A percentile compares a stretch with the other conserved stretches of the same genome.
These are phyloP conservation scores for Bombus sibiricus DNA, from an alignment of 1,140 invertebrate species.

Conservation along the genomic window DNA sequence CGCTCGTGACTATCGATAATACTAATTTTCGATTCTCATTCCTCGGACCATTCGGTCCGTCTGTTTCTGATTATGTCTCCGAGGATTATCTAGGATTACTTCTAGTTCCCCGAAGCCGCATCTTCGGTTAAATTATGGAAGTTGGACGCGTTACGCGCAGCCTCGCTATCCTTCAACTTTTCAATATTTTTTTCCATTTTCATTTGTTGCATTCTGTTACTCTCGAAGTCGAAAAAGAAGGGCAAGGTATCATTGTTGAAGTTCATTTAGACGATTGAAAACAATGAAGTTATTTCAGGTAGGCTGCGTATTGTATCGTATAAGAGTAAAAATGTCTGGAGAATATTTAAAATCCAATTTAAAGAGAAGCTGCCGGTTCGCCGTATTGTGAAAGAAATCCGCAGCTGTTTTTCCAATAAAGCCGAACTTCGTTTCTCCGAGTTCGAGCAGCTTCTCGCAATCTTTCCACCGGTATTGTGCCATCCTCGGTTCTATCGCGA, in stretches of 20 bases:
- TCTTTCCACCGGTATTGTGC: constrained; percentile 44
- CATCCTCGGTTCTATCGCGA: background rate
- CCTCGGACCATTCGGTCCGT: background rate
- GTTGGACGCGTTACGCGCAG: no score
- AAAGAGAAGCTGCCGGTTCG: constrained; percentile 39
- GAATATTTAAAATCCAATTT: constrained; percentile 62
- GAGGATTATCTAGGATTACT: constrained; percentile 1
- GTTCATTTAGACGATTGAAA: constrained; percentile 46
- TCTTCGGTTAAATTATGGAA: background rate
- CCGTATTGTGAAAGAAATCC: constrained; percentile 17
- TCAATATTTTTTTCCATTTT: background rate
- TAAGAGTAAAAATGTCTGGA: background rate
- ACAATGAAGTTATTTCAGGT: constrained; percentile 41
- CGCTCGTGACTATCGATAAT: constrained; percentile 30
- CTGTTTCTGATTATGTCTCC: background rate
- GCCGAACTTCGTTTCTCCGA: constrained; percentile 50
- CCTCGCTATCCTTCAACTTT: background rate
- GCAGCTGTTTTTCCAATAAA: constrained; percentile 60
- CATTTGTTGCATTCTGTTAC: background rate
- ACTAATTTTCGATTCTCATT: background rate
- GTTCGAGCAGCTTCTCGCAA: constrained; percentile 44
- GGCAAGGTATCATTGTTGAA: background rate
- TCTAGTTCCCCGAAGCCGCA: background rate
- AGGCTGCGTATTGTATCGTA: background rate
- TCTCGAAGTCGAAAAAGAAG: background rate